Evolutionary conservation across 2,888 invertebrate genomes (phyloP).

Genomic region (Microctonus brassicae): DNA sequence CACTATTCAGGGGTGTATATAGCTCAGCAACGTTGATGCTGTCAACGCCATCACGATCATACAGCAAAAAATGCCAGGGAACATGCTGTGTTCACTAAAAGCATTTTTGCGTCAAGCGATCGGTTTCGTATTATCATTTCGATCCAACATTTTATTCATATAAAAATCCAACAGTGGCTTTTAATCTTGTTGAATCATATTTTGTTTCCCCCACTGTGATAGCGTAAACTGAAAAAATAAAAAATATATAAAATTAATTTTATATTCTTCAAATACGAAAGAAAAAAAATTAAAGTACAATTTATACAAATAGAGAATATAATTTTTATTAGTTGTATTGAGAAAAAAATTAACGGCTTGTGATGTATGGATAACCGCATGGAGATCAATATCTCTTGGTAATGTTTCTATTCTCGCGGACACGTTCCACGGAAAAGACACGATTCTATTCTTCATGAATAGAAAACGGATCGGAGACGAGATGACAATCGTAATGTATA

Average conservation of each 20-base stretch:
- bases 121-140: constrained; percentile 59
- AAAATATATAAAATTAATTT: not conserved
- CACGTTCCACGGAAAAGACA: constrained; percentile 30
- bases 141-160: constrained; percentile 62
- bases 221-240: not conserved
- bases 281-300: not conserved
- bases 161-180: constrained; percentile 35
- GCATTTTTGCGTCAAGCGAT: constrained; percentile 68
- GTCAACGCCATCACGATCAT: constrained; percentile 23
- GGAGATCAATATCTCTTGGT: constrained; percentile 31
- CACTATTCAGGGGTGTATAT: not conserved
- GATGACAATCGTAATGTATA: constrained; percentile 36
- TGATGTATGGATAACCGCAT: not conserved
- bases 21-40: constrained; percentile 3
- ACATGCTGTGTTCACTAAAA: constrained; percentile 65
- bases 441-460: constrained; percentile 6
- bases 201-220: not conserved
- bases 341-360: not conserved
- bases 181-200: not conserved
- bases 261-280: too few relatives aligned
- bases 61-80: constrained; percentile 37
- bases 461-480: constrained; percentile 25
- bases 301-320: not conserved
- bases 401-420: constrained; percentile 22
- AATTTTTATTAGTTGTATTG: not conserved